These are phyloP conservation scores for Cercopithecus neglectus DNA, from an alignment of 2,797 vertebrate species.

Conservation along the genomic window DNA sequence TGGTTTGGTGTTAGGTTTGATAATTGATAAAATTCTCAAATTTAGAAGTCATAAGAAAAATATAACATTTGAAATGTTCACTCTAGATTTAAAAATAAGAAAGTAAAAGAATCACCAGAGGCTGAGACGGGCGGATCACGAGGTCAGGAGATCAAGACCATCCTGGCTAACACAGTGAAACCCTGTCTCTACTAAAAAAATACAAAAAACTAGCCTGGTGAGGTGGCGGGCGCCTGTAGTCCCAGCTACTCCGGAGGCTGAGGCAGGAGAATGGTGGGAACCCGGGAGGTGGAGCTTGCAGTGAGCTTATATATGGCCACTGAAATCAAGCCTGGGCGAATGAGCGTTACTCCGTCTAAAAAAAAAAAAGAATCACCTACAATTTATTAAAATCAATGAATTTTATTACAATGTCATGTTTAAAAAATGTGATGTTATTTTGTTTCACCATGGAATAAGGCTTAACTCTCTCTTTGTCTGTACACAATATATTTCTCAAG, in stretches of 20 bases:
- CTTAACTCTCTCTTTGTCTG: background rate
- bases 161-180: too few relatives aligned
- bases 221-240: too few relatives aligned
- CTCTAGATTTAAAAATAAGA: background rate
- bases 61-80: conserved; percentile 3
- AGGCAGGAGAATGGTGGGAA: too few relatives aligned
- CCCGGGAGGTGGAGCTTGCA: too few relatives aligned
- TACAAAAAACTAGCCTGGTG: too few relatives aligned
- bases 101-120: background rate
- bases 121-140: too few relatives aligned
- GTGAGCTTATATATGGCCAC: too few relatives aligned
- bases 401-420: background rate
- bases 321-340: too few relatives aligned
- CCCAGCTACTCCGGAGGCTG: too few relatives aligned
- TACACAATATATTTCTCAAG: background rate
- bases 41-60: background rate
- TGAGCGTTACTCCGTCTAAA: too few relatives aligned
- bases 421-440: background rate
- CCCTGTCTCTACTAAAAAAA: too few relatives aligned
- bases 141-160: too few relatives aligned
- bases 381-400: background rate
- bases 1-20: background rate
- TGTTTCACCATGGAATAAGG: background rate
- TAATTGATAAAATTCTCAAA: conserved; percentile 27
- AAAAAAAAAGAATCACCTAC: background rate